Conservation (phyloP, 2,888 invertebrate species). For the Caenorhabditis sp. region DNA sequence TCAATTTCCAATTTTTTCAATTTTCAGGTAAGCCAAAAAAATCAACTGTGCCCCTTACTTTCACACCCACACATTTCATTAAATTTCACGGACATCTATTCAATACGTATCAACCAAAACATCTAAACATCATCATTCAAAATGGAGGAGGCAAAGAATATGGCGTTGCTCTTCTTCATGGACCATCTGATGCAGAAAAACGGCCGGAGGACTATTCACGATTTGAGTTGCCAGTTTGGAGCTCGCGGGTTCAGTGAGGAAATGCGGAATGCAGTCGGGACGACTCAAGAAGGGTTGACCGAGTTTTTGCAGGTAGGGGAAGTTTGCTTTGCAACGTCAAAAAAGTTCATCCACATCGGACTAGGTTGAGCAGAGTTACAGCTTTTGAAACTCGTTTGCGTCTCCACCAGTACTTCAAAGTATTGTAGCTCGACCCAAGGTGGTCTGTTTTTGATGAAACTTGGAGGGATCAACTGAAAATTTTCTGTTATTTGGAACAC, state of each 20-base stretch:
- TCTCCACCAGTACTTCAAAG: too few species aligned
- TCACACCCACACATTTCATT: conserved; percentile 5
- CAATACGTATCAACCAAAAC: conserved; percentile 26
- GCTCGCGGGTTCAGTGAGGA: conserved; percentile 99
- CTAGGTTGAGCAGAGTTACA: too few species aligned
- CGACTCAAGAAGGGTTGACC: conserved; percentile 87
- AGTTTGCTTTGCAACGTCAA: too few species aligned
- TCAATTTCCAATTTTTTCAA: neutral
- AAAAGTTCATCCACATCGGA: too few species aligned
- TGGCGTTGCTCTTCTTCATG: conserved; percentile 97
- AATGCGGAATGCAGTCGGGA: conserved; percentile 90
- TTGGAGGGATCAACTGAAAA: too few species aligned
- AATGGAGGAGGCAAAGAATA: conserved; percentile 86
- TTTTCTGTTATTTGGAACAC: too few species aligned
- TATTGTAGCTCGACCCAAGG: too few species aligned
- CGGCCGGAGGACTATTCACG: conserved; percentile 84
- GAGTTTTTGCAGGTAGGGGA: conserved; percentile 89
- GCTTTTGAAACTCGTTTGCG: too few species aligned
- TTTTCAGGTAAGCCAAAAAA: conserved; percentile 73
- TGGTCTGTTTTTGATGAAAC: too few species aligned
- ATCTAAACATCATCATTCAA: conserved; percentile 17
- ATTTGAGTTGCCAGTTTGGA: conserved; percentile 98
- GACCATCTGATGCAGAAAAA: conserved; percentile 95
- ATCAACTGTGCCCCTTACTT: neutral
- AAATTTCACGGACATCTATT: conserved; percentile 32